Conservation (phyloP, 1,140 invertebrate genomes). For the Drosophila cardini region DNA sequence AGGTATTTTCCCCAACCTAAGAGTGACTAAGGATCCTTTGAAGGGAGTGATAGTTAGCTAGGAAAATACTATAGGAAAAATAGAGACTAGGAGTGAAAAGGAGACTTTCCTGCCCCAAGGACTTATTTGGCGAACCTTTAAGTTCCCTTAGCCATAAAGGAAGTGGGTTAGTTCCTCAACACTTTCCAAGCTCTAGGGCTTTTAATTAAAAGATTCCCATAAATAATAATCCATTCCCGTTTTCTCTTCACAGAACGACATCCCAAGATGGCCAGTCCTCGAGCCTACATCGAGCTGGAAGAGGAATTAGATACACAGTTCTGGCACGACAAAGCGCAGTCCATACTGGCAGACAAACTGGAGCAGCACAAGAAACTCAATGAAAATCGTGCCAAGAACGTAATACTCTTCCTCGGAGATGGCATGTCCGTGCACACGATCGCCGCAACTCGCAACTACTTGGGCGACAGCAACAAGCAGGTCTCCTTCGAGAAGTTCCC, state of each 20-base stretch:
- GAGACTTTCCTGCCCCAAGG: too few relatives aligned
- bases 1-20: too few relatives aligned
- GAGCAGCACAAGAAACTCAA: slow-evolving; percentile 81
- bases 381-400: slow-evolving; percentile 87
- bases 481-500: slow-evolving; percentile 91
- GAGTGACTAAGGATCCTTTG: too few relatives aligned
- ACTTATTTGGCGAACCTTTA: too few relatives aligned
- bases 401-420: slow-evolving; percentile 92
- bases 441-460: slow-evolving; percentile 88
- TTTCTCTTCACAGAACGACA: slow-evolving; percentile 55
- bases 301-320: slow-evolving; percentile 69
- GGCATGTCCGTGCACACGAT: slow-evolving; percentile 92
- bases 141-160: too few relatives aligned
- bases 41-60: too few relatives aligned
- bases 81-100: too few relatives aligned
- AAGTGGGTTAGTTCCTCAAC: too few relatives aligned
- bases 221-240: background rate
- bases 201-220: too few relatives aligned
- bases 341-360: slow-evolving; percentile 73
- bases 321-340: slow-evolving; percentile 71
- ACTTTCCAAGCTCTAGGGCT: too few relatives aligned
- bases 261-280: slow-evolving; percentile 52
- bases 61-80: too few relatives aligned
- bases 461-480: slow-evolving; percentile 88
- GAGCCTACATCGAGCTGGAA: slow-evolving; percentile 59